phyloP scores from a whole-genome alignment of 2,888 invertebrate genomes.

The Scaptomyza tumidula region DNA sequence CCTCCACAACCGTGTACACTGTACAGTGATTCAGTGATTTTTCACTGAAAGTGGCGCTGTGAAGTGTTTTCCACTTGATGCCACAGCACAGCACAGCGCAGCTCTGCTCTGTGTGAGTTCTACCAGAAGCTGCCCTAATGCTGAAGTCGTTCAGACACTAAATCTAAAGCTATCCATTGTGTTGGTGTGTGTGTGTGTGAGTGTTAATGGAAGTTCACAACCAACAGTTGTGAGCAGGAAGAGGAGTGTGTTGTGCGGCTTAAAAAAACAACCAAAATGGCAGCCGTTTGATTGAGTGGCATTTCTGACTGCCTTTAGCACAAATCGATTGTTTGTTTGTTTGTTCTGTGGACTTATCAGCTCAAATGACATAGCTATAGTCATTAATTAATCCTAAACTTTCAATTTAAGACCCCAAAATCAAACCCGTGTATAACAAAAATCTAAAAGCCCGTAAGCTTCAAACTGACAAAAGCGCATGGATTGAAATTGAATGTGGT shows the following conservation, averaged over 20 bases:
- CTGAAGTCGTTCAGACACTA: slow-evolving; percentile 32
- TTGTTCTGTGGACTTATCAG: slow-evolving; percentile 50
- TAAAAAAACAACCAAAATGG: slow-evolving; percentile 48
- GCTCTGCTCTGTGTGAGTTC: slow-evolving; percentile 67
- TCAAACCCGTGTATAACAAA: background rate
- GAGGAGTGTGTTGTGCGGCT: slow-evolving; percentile 29
- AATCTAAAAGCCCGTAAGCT: slow-evolving; percentile 4
- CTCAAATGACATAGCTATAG: slow-evolving; percentile 45
- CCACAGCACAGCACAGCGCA: slow-evolving; percentile 49
- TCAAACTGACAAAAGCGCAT: background rate
- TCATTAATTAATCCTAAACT: slow-evolving; percentile 50
- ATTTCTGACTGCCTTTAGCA: slow-evolving; percentile 26
- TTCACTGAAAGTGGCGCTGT: slow-evolving; percentile 67
- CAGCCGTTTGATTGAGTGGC: slow-evolving; percentile 65
- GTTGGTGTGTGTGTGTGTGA: slow-evolving; percentile 10
- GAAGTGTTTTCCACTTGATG: slow-evolving; percentile 65
- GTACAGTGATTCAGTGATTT: slow-evolving; percentile 57
- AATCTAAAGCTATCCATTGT: slow-evolving; percentile 41
- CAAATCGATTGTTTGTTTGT: slow-evolving; percentile 72
- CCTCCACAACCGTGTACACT: slow-evolving; percentile 1
- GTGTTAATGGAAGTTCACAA: slow-evolving; percentile 51
- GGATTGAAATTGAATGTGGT: background rate
- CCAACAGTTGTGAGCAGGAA: slow-evolving; percentile 21
- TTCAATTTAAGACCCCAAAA: slow-evolving; percentile 19
- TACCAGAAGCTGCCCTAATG: slow-evolving; percentile 34